Evolutionary conservation across 2,797 vertebrate genomes (phyloP).

Genomic region (Synaphobranchus kaupii): DNA sequence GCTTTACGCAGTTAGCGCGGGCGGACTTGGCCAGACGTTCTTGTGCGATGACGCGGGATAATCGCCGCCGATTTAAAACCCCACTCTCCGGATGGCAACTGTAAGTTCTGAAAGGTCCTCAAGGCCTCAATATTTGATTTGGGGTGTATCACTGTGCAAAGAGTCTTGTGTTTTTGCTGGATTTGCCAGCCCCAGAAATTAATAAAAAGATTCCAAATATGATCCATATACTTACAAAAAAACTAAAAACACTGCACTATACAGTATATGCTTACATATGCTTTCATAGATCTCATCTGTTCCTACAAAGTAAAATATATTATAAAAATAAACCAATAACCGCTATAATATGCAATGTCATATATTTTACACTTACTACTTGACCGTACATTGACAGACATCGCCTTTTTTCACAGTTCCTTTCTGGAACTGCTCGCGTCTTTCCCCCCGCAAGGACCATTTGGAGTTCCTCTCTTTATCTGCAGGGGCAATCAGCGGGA

Average conservation of each 20-base stretch:
- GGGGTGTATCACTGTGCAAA: background rate
- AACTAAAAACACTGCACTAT: background rate
- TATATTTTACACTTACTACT: background rate
- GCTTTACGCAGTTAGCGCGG: background rate
- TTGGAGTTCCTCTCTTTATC: constrained; percentile 42
- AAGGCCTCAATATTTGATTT: background rate
- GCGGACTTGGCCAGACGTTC: background rate
- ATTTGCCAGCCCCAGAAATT: background rate
- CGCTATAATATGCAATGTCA: background rate
- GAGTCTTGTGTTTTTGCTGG: background rate
- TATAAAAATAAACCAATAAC: background rate
- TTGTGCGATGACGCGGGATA: background rate
- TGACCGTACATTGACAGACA: background rate
- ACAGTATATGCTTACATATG: background rate
- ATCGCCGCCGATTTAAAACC: background rate
- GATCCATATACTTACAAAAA: background rate
- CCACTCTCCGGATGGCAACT: background rate
- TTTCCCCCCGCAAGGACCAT: background rate
- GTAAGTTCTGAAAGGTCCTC: background rate
- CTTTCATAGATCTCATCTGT: background rate
- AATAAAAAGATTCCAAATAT: background rate
- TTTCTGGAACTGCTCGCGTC: background rate
- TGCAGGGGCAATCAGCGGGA: constrained; percentile 51
- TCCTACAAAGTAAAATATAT: background rate
- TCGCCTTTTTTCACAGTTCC: background rate